A percentile compares a stretch with the other conserved stretches of the same genome.
phyloP scores from a whole-genome alignment of 2,797 vertebrate genomes.

The Xiphophorus birchmanni region DNA sequence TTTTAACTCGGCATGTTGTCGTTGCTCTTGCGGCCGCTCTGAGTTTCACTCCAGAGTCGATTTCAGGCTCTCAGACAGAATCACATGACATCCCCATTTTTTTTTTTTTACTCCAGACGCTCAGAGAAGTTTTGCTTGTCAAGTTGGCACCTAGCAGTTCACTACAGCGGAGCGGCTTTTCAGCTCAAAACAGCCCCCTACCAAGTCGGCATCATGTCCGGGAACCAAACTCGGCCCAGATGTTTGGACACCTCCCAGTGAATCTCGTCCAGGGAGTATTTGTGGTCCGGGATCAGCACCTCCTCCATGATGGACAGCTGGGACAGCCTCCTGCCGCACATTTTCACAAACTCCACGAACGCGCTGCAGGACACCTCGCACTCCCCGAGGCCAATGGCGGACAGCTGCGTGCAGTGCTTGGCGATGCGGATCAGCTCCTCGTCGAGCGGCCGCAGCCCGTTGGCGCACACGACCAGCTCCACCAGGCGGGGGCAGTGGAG shows the following conservation, averaged over 20 bases:
- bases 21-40: constrained; percentile 38
- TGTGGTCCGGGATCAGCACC: constrained; percentile 96
- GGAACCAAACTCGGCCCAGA: constrained; percentile 97
- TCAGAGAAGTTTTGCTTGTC: constrained; percentile 22
- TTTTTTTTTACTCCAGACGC: constrained; percentile 10
- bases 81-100: constrained; percentile 12
- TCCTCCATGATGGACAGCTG: constrained; percentile 99
- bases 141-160: constrained; percentile 39
- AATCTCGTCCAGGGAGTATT: constrained; percentile 95
- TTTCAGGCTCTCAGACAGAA: constrained; percentile 10
- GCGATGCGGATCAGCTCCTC: constrained; percentile 98
- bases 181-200: constrained; percentile 59
- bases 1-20: constrained; percentile 42
- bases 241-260: constrained; percentile 99
- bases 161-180: constrained; percentile 19
- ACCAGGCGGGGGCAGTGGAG: constrained; percentile 95
- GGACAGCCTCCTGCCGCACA: constrained; percentile 94
- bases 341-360: constrained; percentile 98
- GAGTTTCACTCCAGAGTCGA: constrained; percentile 5
- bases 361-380: constrained; percentile 98
- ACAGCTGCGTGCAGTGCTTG: constrained; percentile 92
- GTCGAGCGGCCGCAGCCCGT: constrained; percentile 93
- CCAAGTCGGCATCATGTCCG: constrained; percentile 99
- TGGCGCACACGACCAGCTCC: constrained; percentile 97
- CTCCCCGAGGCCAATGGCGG: constrained; percentile 95